A percentile compares a stretch with the other conserved stretches of the same genome.
phyloP scores from a whole-genome alignment of 2,113 vertebrate genomes.

The Cnemophilus loriae region DNA sequence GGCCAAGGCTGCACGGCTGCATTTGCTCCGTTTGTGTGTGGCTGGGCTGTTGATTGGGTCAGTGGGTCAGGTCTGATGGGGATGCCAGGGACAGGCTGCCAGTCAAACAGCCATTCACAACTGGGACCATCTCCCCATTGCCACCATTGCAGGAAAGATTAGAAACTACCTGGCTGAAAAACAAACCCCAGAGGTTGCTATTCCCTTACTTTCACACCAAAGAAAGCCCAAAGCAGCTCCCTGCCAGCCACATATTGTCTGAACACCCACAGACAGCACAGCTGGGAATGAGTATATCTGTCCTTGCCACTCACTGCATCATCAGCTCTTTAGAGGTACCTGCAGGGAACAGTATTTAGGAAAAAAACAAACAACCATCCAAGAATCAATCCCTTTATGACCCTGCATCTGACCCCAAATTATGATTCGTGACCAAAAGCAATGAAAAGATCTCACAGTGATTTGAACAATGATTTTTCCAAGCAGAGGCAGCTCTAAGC shows the following conservation, averaged over 20 bases:
- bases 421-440: not conserved
- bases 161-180: not conserved
- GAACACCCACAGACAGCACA: not conserved
- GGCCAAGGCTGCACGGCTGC: not conserved
- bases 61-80: not conserved
- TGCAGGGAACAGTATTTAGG: not conserved
- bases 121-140: not conserved
- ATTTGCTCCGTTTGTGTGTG: accelerated
- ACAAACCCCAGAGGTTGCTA: not conserved
- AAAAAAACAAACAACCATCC: not conserved
- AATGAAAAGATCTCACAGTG: not conserved
- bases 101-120: not conserved
- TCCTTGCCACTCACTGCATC: not conserved
- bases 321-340: not conserved
- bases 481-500: not conserved
- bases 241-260: not conserved
- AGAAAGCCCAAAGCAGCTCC: not conserved
- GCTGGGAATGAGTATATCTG: not conserved
- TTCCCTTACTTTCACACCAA: not conserved
- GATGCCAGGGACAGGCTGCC: not conserved
- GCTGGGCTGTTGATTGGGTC: not conserved
- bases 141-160: not conserved
- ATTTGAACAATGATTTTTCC: not conserved
- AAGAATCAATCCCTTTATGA: not conserved
- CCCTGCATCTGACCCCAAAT: not conserved